Evolutionary conservation across 2,797 vertebrate species (phyloP).

Genomic region (Carduelis carduelis): DNA sequence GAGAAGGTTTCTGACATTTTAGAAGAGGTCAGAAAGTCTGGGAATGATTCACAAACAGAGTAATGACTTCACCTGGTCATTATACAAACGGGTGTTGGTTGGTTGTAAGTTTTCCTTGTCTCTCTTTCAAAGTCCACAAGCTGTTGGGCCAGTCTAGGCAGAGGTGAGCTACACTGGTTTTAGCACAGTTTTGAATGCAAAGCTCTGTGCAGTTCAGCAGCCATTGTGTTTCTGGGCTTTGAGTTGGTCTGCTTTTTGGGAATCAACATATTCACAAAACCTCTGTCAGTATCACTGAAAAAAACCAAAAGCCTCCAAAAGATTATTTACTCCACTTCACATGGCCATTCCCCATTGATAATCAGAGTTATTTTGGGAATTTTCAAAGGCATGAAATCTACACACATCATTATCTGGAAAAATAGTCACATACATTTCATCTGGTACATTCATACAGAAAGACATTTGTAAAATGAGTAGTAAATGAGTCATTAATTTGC

Average conservation of each 20-base stretch:
- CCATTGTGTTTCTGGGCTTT: not conserved
- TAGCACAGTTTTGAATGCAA: not conserved
- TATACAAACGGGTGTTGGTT: accelerated
- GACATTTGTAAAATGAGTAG: not conserved
- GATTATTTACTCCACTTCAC: not conserved
- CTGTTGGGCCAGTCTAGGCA: not conserved
- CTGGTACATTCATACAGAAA: not conserved
- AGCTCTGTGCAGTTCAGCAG: not conserved
- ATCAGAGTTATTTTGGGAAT: not conserved
- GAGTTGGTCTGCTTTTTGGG: not conserved
- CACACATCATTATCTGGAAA: not conserved
- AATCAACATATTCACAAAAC: not conserved
- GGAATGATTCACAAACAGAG: not conserved
- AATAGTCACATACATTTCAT: not conserved
- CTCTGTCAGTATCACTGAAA: not conserved
- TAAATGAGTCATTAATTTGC: not conserved
- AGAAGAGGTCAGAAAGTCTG: not conserved
- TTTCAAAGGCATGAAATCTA: not conserved
- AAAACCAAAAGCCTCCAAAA: not conserved
- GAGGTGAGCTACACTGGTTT: not conserved
- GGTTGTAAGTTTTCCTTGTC: not conserved
- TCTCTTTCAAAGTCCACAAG: not conserved
- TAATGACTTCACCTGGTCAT: not conserved
- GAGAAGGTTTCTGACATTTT: not conserved
- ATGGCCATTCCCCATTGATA: not conserved